Conservation (phyloP, 2,797 vertebrate species). For the Channallabes apus region DNA sequence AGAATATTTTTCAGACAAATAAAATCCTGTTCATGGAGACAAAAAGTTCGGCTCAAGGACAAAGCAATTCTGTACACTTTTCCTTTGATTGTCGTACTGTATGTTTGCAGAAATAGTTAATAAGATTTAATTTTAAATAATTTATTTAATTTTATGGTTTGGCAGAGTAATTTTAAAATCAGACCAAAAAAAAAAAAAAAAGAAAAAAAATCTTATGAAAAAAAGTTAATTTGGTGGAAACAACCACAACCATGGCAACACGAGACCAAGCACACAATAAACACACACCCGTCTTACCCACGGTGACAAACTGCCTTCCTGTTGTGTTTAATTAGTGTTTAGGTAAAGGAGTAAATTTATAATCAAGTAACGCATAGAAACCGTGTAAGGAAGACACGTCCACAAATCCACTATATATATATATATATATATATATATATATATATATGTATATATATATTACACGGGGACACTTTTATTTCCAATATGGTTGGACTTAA, state of each 20-base stretch:
- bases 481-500: not conserved
- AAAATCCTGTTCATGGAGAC: too few species aligned
- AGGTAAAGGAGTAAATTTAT: not conserved
- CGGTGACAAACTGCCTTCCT: not conserved
- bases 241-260: not conserved
- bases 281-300: not conserved
- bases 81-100: not conserved
- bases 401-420: not conserved
- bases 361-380: not conserved
- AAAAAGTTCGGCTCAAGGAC: too few species aligned
- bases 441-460: too few species aligned
- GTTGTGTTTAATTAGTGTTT: not conserved
- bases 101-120: too few species aligned
- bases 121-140: not conserved
- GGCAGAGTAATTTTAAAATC: not conserved
- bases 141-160: not conserved
- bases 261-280: not conserved
- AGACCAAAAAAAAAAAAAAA: too few species aligned
- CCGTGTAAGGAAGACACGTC: not conserved
- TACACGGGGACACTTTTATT: not conserved
- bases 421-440: too few species aligned
- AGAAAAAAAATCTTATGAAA: not conserved
- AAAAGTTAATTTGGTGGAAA: not conserved
- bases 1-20: too few species aligned
- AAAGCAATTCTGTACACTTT: not conserved